Evolutionary conservation across 2,888 invertebrate species (phyloP).

Genomic region (Peribatodes rhomboidaria): DNA sequence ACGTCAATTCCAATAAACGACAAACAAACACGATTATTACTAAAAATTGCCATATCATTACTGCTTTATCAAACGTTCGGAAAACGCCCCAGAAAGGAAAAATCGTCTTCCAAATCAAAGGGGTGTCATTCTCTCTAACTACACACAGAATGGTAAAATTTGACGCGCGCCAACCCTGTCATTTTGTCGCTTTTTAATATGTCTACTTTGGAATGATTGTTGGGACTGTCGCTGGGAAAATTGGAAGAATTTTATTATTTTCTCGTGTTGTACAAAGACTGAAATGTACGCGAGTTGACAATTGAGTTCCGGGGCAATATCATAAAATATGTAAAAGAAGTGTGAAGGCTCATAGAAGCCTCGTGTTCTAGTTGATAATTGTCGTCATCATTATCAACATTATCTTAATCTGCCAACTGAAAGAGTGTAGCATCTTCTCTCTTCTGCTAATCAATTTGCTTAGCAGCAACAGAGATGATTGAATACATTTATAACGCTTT

Average conservation of each 20-base stretch:
- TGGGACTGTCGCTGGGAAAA: slow-evolving; percentile 33
- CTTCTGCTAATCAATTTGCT: too few species aligned
- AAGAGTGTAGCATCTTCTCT: too few species aligned
- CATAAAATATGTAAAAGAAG: background rate
- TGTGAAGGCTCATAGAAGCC: background rate
- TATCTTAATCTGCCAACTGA: too few species aligned
- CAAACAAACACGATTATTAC: slow-evolving; percentile 12
- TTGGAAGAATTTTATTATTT: background rate
- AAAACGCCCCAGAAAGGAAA: slow-evolving; percentile 52
- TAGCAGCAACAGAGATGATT: too few species aligned
- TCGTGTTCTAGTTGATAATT: too few species aligned
- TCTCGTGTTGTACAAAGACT: background rate
- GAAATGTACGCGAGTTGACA: background rate
- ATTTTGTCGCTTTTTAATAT: slow-evolving; percentile 69
- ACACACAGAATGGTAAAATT: slow-evolving; percentile 54
- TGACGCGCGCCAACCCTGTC: slow-evolving; percentile 63
- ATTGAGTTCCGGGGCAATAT: background rate
- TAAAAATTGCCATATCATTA: slow-evolving; percentile 24
- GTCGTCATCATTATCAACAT: too few species aligned
- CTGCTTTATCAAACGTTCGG: slow-evolving; percentile 19
- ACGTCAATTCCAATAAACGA: background rate
- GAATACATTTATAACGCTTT: too few species aligned
- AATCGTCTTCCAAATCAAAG: slow-evolving; percentile 67
- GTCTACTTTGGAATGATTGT: slow-evolving; percentile 60
- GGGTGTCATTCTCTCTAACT: slow-evolving; percentile 72